These are phyloP conservation scores for Bovichtus diacanthus DNA, from an alignment of 2,797 vertebrate species.

Conservation along the genomic window DNA sequence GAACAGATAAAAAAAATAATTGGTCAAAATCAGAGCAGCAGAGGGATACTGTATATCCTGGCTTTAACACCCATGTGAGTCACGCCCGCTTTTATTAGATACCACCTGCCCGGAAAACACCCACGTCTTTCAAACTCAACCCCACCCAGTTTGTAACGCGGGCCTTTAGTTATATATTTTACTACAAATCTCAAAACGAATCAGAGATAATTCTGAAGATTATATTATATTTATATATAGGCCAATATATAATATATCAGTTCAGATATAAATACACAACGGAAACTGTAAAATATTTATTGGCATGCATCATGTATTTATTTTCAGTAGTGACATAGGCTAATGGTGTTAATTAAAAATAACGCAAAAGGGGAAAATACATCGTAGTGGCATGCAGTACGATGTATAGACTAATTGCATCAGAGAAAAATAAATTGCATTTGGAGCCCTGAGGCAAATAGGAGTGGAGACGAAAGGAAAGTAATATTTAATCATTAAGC, in stretches of 20 bases:
- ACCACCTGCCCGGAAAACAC: neutral
- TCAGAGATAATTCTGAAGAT: too few relatives aligned
- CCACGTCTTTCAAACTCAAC: neutral
- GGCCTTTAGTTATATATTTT: neutral
- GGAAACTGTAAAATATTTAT: neutral
- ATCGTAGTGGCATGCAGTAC: neutral
- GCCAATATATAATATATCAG: neutral
- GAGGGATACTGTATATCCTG: neutral
- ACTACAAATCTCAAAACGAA: too few relatives aligned
- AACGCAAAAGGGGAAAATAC: neutral
- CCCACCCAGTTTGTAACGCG: neutral
- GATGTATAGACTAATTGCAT: neutral
- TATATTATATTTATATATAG: too few relatives aligned
- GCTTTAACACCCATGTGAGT: neutral
- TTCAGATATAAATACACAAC: too few relatives aligned
- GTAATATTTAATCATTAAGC: neutral
- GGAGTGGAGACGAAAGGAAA: neutral
- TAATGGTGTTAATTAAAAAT: slow-evolving; percentile 2
- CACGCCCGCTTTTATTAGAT: neutral
- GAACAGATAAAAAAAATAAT: neutral
- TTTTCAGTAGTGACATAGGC: neutral
- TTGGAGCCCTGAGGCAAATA: neutral
- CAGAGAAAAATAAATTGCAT: neutral
- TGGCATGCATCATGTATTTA: neutral
- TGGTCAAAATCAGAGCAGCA: neutral